A percentile compares a stretch with the other conserved stretches of the same genome.
phyloP scores from a whole-genome alignment of 2,888 invertebrate genomes.

The Sialis lutaria region DNA sequence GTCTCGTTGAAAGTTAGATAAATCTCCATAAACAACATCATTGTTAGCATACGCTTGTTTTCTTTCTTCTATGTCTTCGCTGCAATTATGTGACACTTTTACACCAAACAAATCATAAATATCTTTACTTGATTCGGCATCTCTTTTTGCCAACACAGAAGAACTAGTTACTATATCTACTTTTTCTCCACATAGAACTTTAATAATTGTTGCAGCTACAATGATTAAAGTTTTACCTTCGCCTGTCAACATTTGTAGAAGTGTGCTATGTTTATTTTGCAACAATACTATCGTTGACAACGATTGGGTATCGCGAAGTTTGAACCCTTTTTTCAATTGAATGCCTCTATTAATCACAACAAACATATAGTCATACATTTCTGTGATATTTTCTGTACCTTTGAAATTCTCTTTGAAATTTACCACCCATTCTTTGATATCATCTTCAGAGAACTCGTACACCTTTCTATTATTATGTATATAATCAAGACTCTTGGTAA shows the following conservation, averaged over 20 bases:
- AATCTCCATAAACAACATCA: constrained; percentile 19
- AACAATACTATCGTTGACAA: constrained; percentile 14
- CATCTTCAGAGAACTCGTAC: background rate
- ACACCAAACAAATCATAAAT: constrained; percentile 16
- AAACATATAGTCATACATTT: background rate
- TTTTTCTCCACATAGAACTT: constrained; percentile 14
- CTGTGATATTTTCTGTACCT: background rate
- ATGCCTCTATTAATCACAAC: constrained; percentile 10
- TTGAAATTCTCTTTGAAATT: too few relatives aligned
- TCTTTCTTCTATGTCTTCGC: constrained; percentile 11
- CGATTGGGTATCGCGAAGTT: constrained; percentile 14
- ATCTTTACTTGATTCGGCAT: constrained; percentile 11
- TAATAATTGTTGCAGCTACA: constrained; percentile 16
- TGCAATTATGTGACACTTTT: constrained; percentile 15
- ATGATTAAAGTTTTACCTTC: constrained; percentile 23
- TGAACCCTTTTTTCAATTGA: constrained; percentile 9
- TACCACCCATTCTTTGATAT: constrained; percentile 5
- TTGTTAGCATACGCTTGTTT: constrained; percentile 12
- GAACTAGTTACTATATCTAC: constrained; percentile 21
- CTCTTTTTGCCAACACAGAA: constrained; percentile 17
- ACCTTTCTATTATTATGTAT: background rate
- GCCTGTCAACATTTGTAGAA: constrained; percentile 21
- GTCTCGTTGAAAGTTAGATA: constrained; percentile 19
- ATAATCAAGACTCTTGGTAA: background rate
- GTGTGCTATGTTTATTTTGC: constrained; percentile 8